phyloP scores from a whole-genome alignment of 2,797 vertebrate genomes.

The Champsocephalus gunnari region DNA sequence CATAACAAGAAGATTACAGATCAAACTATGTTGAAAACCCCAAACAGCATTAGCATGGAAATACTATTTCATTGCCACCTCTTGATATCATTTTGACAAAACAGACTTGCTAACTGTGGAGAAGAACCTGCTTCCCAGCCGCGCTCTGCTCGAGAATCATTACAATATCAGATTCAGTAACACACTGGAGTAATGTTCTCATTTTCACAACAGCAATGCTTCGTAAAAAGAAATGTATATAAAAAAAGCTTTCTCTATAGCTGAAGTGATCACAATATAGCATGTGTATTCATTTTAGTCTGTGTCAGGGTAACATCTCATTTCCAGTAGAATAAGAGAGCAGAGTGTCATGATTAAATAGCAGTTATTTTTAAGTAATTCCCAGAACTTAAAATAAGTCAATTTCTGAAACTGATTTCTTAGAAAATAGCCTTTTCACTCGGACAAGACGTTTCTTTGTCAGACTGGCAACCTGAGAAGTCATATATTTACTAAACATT shows the following conservation, averaged over 20 bases:
- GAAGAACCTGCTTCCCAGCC: conserved; percentile 37
- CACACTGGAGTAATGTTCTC: conserved; percentile 44
- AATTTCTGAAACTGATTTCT: neutral
- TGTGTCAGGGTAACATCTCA: neutral
- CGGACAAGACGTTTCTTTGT: conserved; percentile 20
- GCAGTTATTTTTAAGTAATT: neutral
- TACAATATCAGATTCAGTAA: conserved; percentile 53
- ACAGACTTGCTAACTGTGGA: conserved; percentile 52
- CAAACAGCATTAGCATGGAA: conserved; percentile 48
- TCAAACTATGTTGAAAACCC: conserved; percentile 32
- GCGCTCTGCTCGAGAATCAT: conserved; percentile 35
- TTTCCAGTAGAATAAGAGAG: neutral
- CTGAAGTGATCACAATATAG: conserved; percentile 22
- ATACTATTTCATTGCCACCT: conserved; percentile 37
- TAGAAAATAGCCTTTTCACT: neutral
- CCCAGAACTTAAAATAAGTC: conserved; percentile 2
- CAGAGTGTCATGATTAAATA: neutral
- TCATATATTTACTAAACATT: conserved; percentile 69
- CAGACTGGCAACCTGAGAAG: conserved; percentile 35
- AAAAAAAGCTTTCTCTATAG: conserved; percentile 5
- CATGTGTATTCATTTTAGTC: neutral
- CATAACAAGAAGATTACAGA: conserved; percentile 29
- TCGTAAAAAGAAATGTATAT: conserved; percentile 21
- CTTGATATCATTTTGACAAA: conserved; percentile 65
- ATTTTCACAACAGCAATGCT: conserved; percentile 34